phyloP scores from a whole-genome alignment of 2,888 invertebrate species.

The Axea sp. region DNA sequence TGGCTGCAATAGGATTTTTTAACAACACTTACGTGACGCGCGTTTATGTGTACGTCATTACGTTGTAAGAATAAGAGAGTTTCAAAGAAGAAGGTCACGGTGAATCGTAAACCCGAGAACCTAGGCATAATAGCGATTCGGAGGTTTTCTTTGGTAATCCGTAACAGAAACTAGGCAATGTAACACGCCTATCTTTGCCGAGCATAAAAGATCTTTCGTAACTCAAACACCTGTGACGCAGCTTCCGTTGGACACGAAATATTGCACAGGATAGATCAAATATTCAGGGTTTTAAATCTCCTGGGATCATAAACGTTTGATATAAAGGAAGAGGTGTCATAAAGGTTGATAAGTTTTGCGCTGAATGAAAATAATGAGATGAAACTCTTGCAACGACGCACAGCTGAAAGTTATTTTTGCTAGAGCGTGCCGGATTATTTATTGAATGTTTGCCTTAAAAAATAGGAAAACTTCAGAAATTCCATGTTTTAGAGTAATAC shows the following conservation, averaged over 20 bases:
- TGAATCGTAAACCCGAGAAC: constrained; percentile 57
- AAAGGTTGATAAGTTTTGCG: constrained; percentile 49
- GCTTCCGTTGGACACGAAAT: constrained; percentile 52
- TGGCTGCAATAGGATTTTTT: constrained; percentile 45
- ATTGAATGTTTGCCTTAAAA: background rate
- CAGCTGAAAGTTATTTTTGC: constrained; percentile 4
- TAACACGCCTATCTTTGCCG: constrained; percentile 51
- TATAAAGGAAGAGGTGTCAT: constrained; percentile 43
- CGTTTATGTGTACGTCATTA: constrained; percentile 53
- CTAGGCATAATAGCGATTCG: constrained; percentile 55
- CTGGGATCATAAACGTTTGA: constrained; percentile 39
- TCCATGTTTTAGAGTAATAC: too few species aligned
- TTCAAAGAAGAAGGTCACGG: constrained; percentile 61
- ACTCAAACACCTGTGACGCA: constrained; percentile 53
- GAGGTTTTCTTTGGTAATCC: constrained; percentile 56
- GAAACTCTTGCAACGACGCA: constrained; percentile 7
- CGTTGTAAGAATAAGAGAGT: constrained; percentile 43
- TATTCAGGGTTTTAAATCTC: constrained; percentile 49
- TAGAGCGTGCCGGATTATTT: background rate
- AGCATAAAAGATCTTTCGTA: constrained; percentile 56
- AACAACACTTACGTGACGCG: constrained; percentile 51
- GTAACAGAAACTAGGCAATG: constrained; percentile 62
- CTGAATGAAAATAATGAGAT: constrained; percentile 38
- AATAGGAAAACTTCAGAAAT: too few species aligned
- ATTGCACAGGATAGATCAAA: constrained; percentile 51